Evolutionary conservation across 2,888 invertebrate genomes (phyloP).

Genomic region (Hydropsyche betteni): DNA sequence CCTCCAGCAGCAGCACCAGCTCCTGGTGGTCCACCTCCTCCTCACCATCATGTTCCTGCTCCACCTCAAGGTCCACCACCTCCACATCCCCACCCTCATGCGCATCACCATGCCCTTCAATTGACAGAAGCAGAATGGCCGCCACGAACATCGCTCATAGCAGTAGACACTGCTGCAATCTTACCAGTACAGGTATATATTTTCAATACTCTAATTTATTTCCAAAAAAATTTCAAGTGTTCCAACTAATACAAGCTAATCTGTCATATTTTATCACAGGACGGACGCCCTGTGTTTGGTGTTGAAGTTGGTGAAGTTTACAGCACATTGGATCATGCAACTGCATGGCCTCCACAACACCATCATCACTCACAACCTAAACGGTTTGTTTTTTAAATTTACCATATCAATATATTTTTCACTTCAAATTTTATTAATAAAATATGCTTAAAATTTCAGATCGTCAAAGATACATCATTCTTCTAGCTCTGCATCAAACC

Average conservation of each 20-base stretch:
- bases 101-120: conserved; percentile 74
- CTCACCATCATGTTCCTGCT: conserved; percentile 39
- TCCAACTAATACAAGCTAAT: not conserved
- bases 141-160: conserved; percentile 48
- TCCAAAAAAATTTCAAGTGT: not conserved
- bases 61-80: conserved; percentile 57
- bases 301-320: conserved; percentile 60
- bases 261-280: conserved; percentile 40
- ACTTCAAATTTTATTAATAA: not conserved
- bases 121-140: conserved; percentile 74
- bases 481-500: conserved; percentile 21
- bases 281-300: conserved; percentile 50
- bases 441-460: conserved; percentile 30
- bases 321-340: conserved; percentile 58
- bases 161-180: conserved; percentile 50
- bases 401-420: not conserved
- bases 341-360: conserved; percentile 49
- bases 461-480: conserved; percentile 48
- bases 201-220: not conserved
- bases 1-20: conserved; percentile 59
- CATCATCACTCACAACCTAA: conserved; percentile 49
- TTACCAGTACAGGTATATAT: conserved; percentile 48
- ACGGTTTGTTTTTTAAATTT: conserved; percentile 35
- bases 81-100: conserved; percentile 69
- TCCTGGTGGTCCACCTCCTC: conserved; percentile 58